Percentiles rank a stretch among this genome's conserved stretches.
Evolutionary conservation across 2,113 vertebrate genomes (phyloP).

Genomic region (Sterrhoptilus dennistouni): DNA sequence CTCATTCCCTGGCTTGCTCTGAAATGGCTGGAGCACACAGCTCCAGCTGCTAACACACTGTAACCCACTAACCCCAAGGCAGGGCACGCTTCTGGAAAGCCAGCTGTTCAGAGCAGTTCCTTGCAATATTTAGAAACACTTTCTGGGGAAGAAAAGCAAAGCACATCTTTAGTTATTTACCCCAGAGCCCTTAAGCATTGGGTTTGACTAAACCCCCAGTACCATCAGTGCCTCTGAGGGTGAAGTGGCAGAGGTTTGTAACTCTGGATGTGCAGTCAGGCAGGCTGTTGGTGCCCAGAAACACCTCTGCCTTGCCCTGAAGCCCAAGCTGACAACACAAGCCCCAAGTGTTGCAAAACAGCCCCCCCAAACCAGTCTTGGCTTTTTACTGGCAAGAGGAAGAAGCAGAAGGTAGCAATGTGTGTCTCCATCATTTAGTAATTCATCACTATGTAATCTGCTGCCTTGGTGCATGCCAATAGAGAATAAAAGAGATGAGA

Average conservation of each 20-base stretch:
- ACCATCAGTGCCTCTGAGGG: not conserved
- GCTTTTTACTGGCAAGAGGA: not conserved
- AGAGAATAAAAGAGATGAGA: slow-evolving; percentile 51
- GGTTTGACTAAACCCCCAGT: not conserved
- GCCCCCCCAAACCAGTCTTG: not conserved
- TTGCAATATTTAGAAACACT: not conserved
- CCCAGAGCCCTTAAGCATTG: not conserved
- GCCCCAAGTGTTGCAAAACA: not conserved
- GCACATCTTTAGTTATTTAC: not conserved
- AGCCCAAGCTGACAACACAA: not conserved
- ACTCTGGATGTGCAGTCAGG: not conserved
- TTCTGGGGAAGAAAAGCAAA: not conserved
- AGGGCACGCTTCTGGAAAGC: not conserved
- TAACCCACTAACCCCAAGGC: not conserved
- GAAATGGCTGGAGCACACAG: not conserved
- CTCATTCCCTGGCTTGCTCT: not conserved
- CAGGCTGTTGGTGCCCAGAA: not conserved
- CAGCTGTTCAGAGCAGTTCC: not conserved
- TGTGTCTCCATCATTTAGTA: not conserved
- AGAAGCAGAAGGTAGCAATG: not conserved
- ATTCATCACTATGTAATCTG: slow-evolving; percentile 42
- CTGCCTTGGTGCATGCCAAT: not conserved
- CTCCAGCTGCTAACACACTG: not conserved
- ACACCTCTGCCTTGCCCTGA: not conserved
- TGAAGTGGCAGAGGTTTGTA: rapidly evolving